A percentile compares a stretch with the other conserved stretches of the same genome.
Evolutionary conservation across 2,797 vertebrate genomes (phyloP).

Genomic region (Falco peregrinus): DNA sequence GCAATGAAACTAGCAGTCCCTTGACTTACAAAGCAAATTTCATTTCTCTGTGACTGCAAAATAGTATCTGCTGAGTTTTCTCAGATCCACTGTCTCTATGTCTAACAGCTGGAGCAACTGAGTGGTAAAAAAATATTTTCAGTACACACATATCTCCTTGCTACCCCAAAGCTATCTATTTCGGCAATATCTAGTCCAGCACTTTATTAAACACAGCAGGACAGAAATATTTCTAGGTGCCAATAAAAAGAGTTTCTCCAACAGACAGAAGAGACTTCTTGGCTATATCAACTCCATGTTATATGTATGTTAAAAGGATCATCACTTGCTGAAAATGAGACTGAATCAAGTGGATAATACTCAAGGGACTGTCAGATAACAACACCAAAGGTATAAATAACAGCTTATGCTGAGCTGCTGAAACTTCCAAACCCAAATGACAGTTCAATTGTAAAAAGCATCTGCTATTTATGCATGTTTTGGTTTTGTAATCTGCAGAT

Average conservation of each 20-base stretch:
- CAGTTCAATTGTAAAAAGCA: background rate
- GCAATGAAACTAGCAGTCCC: background rate
- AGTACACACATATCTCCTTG: background rate
- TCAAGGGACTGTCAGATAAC: background rate
- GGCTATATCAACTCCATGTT: background rate
- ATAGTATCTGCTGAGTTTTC: background rate
- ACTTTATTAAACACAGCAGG: slow-evolving; percentile 19
- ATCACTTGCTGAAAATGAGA: background rate
- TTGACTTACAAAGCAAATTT: slow-evolving; percentile 14
- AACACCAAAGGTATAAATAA: background rate
- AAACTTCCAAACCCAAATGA: background rate
- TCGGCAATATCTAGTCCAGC: background rate
- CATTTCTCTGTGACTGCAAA: background rate
- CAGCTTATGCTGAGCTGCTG: background rate
- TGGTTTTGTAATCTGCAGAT: background rate
- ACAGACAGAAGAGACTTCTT: background rate
- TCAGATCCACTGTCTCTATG: background rate
- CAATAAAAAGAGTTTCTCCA: background rate
- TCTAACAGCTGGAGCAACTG: background rate
- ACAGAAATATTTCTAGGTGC: background rate
- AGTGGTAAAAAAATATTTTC: background rate
- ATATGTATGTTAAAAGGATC: background rate
- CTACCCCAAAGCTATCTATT: background rate
- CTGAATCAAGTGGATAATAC: background rate
- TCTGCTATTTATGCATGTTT: background rate